Evolutionary conservation across 2,888 invertebrate genomes (phyloP).

Genomic region (Platynereis dumerilii): DNA sequence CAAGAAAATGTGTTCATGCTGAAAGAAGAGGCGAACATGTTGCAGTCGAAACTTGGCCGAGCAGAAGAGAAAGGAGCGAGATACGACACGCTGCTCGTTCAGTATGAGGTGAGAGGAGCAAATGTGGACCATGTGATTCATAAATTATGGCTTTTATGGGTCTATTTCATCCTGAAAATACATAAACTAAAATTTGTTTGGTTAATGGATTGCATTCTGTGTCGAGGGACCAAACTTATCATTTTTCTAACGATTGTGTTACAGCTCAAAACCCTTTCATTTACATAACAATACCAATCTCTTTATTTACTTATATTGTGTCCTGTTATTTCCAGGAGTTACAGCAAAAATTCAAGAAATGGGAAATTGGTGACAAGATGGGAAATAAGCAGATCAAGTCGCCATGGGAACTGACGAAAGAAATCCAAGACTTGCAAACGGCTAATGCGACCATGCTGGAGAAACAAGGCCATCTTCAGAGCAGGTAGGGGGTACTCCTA

Average conservation of each 20-base stretch:
- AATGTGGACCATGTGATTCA: neutral
- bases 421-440: slow-evolving; percentile 45
- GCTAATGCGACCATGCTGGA: slow-evolving; percentile 46
- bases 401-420: slow-evolving; percentile 43
- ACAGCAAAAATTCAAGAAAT: slow-evolving; percentile 2
- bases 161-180: too few species aligned
- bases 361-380: neutral
- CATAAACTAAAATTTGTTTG: too few species aligned
- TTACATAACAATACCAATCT: neutral
- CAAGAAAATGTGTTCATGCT: slow-evolving; percentile 19
- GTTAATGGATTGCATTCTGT: too few species aligned
- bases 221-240: too few species aligned
- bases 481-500: slow-evolving; percentile 38
- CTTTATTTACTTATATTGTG: neutral
- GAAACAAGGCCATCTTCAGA: slow-evolving; percentile 50
- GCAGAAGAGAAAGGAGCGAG: slow-evolving; percentile 5
- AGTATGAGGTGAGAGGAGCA: slow-evolving; percentile 10
- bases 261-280: too few species aligned
- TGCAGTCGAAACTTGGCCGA: slow-evolving; percentile 5
- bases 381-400: slow-evolving; percentile 43
- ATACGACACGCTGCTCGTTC: slow-evolving; percentile 1
- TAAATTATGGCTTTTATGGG: neutral
- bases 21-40: slow-evolving; percentile 8
- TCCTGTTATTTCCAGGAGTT: neutral
- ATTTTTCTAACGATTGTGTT: too few species aligned